Conservation (phyloP, 2,797 vertebrate species). For the Pteronotus mesoamericanus region DNA sequence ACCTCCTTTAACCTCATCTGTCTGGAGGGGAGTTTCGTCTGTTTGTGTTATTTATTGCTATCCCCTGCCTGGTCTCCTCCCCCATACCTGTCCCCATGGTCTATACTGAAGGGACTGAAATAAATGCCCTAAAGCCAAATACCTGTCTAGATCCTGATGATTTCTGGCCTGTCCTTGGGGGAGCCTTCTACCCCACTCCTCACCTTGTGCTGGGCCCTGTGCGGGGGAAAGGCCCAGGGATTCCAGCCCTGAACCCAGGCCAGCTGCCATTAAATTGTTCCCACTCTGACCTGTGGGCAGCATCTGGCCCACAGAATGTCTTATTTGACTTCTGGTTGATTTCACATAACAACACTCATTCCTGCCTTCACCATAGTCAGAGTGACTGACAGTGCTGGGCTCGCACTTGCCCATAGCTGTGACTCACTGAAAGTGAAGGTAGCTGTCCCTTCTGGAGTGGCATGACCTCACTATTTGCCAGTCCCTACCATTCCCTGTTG, state of each 20-base stretch:
- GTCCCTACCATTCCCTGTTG: neutral
- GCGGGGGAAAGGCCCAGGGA: neutral
- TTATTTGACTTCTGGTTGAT: neutral
- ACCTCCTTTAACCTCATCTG: conserved; percentile 65
- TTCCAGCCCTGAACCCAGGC: neutral
- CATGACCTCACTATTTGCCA: neutral
- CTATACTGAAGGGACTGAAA: conserved; percentile 57
- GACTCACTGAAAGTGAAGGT: neutral
- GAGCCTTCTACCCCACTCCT: neutral
- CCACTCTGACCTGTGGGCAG: neutral
- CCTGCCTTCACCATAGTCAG: neutral
- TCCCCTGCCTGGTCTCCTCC: conserved; percentile 28
- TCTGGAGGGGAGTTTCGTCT: conserved; percentile 67
- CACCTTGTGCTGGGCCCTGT: neutral
- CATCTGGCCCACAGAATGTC: neutral
- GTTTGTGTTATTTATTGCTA: conserved; percentile 74
- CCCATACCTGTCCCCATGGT: conserved; percentile 13
- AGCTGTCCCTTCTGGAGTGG: neutral
- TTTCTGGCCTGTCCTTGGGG: neutral
- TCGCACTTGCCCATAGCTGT: rapidly evolving
- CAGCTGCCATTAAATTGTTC: neutral
- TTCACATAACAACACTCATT: neutral
- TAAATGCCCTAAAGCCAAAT: conserved; percentile 55
- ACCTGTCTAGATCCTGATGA: neutral
- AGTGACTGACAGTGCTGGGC: neutral